Conservation (phyloP, 1,140 invertebrate genomes). For the Radopholus similis region DNA sequence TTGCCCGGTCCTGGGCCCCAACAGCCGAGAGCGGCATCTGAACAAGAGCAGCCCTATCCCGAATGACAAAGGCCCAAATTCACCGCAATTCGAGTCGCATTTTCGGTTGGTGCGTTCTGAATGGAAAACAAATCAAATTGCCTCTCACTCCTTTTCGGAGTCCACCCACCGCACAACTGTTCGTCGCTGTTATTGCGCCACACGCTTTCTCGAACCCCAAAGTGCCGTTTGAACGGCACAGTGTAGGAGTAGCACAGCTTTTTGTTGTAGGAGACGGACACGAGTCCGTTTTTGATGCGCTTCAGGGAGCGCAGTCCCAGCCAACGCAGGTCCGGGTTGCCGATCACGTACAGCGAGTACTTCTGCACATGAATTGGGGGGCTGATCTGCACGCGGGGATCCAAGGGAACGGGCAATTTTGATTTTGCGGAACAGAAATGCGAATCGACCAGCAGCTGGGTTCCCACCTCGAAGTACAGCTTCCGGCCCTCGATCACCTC, state of each 20-base stretch:
- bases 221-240: conserved; percentile 32
- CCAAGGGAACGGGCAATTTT: conserved; percentile 11
- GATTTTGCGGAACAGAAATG: background rate
- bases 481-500: conserved; percentile 44
- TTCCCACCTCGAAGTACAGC: conserved; percentile 10
- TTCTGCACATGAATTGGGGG: conserved; percentile 33
- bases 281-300: conserved; percentile 29
- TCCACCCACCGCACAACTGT: conserved; percentile 23
- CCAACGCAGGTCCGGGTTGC: conserved; percentile 29
- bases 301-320: conserved; percentile 36
- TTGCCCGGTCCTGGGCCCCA: conserved; percentile 34
- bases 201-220: conserved; percentile 26
- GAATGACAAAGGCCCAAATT: background rate
- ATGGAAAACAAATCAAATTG: background rate
- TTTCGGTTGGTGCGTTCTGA: conserved; percentile 24
- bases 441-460: background rate
- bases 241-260: conserved; percentile 36
- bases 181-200: conserved; percentile 17
- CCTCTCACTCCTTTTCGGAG: background rate
- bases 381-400: too few species aligned
- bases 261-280: conserved; percentile 23
- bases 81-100: conserved; percentile 33
- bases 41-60: background rate
- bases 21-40: conserved; percentile 33
- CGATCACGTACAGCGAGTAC: conserved; percentile 37